Evolutionary conservation across 2,888 invertebrate genomes (phyloP).

Genomic region (Drosophila peninsularis): DNA sequence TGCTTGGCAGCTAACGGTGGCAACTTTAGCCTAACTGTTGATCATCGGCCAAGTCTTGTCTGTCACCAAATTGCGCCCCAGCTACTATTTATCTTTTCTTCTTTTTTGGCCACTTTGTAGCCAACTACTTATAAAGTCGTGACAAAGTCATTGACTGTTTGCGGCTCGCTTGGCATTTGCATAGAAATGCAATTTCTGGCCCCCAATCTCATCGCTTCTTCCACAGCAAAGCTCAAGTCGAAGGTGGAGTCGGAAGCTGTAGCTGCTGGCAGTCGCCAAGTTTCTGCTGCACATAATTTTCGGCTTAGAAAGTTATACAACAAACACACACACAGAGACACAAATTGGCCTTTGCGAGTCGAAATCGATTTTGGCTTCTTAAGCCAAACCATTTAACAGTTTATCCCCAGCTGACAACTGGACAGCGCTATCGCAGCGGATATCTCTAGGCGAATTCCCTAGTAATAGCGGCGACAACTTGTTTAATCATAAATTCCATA

Average conservation of each 20-base stretch:
- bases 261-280: slow-evolving; percentile 39
- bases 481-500: slow-evolving; percentile 76
- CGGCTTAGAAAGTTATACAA: slow-evolving; percentile 75
- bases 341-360: slow-evolving; percentile 46
- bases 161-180: slow-evolving; percentile 69
- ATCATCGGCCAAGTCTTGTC: slow-evolving; percentile 62
- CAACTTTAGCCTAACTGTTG: slow-evolving; percentile 76
- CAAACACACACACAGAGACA: slow-evolving; percentile 29
- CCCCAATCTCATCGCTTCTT: slow-evolving; percentile 1
- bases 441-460: slow-evolving; percentile 46
- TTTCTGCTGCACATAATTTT: slow-evolving; percentile 71
- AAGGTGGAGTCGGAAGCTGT: slow-evolving; percentile 9
- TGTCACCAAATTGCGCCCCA: slow-evolving; percentile 41
- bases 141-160: slow-evolving; percentile 79
- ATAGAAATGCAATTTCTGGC: slow-evolving; percentile 79
- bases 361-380: slow-evolving; percentile 68
- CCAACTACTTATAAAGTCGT: slow-evolving; percentile 79
- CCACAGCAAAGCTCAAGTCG: slow-evolving; percentile 11
- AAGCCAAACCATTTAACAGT: slow-evolving; percentile 72
- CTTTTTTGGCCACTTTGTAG: slow-evolving; percentile 54
- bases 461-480: slow-evolving; percentile 66
- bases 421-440: slow-evolving; percentile 28
- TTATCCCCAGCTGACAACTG: slow-evolving; percentile 62
- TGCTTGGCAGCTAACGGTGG: slow-evolving; percentile 60
- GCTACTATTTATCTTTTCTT: neutral